phyloP scores from a whole-genome alignment of 2,113 vertebrate species.

The Sebastes fasciatus region DNA sequence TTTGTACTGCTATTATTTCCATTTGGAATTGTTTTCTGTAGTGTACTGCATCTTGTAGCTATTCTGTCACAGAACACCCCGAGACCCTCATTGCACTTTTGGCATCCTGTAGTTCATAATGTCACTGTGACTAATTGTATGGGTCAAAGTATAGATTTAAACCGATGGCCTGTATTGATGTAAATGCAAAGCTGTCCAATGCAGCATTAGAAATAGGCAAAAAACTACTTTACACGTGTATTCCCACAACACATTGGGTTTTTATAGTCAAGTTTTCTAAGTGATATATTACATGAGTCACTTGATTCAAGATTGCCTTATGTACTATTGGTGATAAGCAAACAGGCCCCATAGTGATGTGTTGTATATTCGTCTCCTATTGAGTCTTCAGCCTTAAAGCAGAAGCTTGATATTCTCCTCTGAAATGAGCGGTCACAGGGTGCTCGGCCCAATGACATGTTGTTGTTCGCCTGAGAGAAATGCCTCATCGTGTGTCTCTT shows the following conservation, averaged over 20 bases:
- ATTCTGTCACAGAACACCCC: slow-evolving; percentile 66
- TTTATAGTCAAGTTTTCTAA: slow-evolving; percentile 1
- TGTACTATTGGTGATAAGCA: neutral
- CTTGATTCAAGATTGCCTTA: neutral
- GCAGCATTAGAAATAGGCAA: neutral
- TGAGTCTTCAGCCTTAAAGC: neutral
- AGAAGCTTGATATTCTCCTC: neutral
- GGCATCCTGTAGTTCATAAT: slow-evolving; percentile 9
- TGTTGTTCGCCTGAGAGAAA: slow-evolving; percentile 49
- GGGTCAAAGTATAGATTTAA: slow-evolving; percentile 23
- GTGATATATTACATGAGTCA: neutral
- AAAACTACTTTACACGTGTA: neutral
- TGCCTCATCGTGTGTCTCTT: slow-evolving; percentile 76
- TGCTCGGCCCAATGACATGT: slow-evolving; percentile 61
- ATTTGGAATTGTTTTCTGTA: slow-evolving; percentile 12
- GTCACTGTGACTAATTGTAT: slow-evolving; percentile 9
- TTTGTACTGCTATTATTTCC: neutral
- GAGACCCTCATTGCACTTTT: slow-evolving; percentile 68
- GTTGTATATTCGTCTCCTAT: neutral
- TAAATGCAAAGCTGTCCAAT: slow-evolving; percentile 19
- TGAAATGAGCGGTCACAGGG: slow-evolving; percentile 76
- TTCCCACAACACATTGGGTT: neutral
- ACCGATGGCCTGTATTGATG: slow-evolving; percentile 26
- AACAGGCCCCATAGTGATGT: neutral
- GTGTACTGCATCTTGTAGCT: slow-evolving; percentile 33